Conservation (phyloP, 2,797 vertebrate genomes). For the Danio jaintianensis region DNA sequence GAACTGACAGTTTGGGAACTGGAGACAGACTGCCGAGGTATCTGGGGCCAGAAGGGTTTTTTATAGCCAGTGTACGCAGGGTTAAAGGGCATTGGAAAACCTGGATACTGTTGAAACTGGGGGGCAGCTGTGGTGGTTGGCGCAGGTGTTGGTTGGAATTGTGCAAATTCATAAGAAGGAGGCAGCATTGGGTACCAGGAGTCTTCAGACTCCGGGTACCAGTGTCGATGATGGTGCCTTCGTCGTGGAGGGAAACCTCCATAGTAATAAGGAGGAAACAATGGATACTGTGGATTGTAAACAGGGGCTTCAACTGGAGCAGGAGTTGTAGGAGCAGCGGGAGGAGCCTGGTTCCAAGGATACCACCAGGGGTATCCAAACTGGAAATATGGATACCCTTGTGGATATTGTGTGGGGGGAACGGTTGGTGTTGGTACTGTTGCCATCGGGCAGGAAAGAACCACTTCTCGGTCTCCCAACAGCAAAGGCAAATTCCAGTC, state of each 20-base stretch:
- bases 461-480: conserved; percentile 56
- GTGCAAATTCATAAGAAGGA: background rate
- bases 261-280: background rate
- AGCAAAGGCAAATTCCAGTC: conserved; percentile 55
- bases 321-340: background rate
- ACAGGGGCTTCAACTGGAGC: background rate
- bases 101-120: background rate
- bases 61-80: too few relatives aligned
- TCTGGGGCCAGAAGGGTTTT: too few relatives aligned
- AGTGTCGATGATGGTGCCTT: background rate
- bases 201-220: background rate
- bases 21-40: too few relatives aligned
- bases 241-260: too few relatives aligned
- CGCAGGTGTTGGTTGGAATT: background rate
- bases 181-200: background rate
- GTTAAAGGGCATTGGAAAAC: too few relatives aligned
- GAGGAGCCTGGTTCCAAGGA: background rate
- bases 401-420: background rate
- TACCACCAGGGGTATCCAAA: background rate
- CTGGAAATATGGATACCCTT: background rate
- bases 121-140: background rate
- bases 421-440: background rate
- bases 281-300: background rate
- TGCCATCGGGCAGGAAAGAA: conserved; percentile 50
- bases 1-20: too few relatives aligned